phyloP scores from a whole-genome alignment of 2,797 vertebrate genomes.

The Petrocephalus sullivani region DNA sequence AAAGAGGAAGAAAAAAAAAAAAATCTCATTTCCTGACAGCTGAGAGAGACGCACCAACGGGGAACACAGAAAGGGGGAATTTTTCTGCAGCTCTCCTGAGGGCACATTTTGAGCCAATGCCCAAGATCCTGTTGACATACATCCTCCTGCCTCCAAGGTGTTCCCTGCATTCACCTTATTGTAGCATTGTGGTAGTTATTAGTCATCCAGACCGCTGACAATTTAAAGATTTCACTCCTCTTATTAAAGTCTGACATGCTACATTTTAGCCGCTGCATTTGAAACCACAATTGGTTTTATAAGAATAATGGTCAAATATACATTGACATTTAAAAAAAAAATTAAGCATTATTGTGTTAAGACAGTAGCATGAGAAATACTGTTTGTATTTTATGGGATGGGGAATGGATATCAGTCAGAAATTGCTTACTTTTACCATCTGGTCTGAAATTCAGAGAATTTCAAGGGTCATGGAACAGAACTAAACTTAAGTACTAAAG shows the following conservation, averaged over 20 bases:
- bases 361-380: neutral
- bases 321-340: neutral
- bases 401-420: neutral
- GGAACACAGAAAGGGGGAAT: neutral
- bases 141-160: neutral
- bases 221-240: neutral
- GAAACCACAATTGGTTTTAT: neutral
- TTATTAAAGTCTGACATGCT: neutral
- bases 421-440: neutral
- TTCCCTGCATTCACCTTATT: neutral
- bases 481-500: neutral
- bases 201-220: neutral
- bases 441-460: neutral
- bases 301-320: neutral
- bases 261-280: neutral
- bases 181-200: neutral
- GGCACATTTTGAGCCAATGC: neutral
- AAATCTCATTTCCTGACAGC: conserved; percentile 35
- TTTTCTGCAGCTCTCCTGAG: neutral
- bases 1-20: neutral
- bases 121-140: neutral
- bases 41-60: neutral
- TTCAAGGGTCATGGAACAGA: neutral
- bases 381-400: neutral
- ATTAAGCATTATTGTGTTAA: neutral